Evolutionary conservation across 1,140 invertebrate species (phyloP), one percentile per base, ranked within the genome.

Genomic region (Drosophila murphyi): DNA sequence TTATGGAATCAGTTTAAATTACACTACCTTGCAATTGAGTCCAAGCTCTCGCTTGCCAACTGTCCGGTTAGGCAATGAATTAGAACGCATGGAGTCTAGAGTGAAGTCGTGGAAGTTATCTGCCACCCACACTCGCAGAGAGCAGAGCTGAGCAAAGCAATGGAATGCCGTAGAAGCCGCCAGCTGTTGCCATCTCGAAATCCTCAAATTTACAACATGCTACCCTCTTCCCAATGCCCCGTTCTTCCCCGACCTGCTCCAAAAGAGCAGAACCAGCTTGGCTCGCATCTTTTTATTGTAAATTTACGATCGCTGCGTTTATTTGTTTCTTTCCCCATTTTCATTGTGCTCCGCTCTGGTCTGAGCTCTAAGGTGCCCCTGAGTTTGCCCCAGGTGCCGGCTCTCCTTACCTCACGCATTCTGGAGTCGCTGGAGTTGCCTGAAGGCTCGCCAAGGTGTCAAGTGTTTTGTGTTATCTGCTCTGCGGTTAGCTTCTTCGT

Each of bases 171-270:
- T 54, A 45, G 47, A 41, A 10, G 54, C 39, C 8, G 37, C 3
- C 83, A 88, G 83, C 83, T 87, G 83, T 88, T 88, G 80, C 80
- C 83, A 88, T 70, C 79, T 80, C 70, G 5, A 75, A 88, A 88
- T 88, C 85, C 83, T 78, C 48, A 51, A 88, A 88, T 88, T 88
- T 88, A 88, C 83, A 80, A 39, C 82, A 67, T 67, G 50, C 31
- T 54, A 32, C 5, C 8, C 6, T 5, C 28, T 10, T 3, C n/a
- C 32, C 3, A 6, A 12, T 32, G 7, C 47, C 29, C 20, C 20
- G 20, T 20, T 41, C 7, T 28, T 7, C 4, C 28, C 1, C 34
- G 29, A 31, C 29, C 3, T 29, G 3, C 28, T 2, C 5, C 7
- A 3, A 2, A 29, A 48, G 7, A 4, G 8, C 37, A 7, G 54